Evolutionary conservation across 2,888 invertebrate species (phyloP).

Genomic region (Cataglyphis albicans): DNA sequence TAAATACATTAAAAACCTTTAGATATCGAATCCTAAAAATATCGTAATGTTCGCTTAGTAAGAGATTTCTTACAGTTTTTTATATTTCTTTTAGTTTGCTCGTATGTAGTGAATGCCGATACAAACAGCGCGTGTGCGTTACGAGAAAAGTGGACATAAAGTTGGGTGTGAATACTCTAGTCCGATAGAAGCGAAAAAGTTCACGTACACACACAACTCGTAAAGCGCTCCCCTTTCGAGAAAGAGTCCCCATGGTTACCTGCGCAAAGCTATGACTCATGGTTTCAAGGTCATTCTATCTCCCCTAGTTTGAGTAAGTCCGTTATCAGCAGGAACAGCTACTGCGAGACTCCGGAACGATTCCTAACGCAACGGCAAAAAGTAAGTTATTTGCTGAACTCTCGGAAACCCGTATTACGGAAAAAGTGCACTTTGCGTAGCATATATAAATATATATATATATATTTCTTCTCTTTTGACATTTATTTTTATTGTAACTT

Average conservation of each 20-base stretch:
- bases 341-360: constrained; percentile 35
- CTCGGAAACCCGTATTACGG: constrained; percentile 14
- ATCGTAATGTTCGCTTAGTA: neutral
- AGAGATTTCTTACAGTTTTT: constrained; percentile 7
- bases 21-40: neutral
- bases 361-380: constrained; percentile 25
- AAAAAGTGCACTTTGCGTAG: constrained; percentile 29
- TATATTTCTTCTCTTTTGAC: constrained; percentile 19
- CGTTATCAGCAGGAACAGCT: constrained; percentile 51
- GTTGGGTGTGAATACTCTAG: constrained; percentile 41
- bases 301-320: constrained; percentile 53
- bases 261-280: constrained; percentile 53
- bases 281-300: constrained; percentile 51
- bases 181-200: constrained; percentile 38
- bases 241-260: constrained; percentile 51
- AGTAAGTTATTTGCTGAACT: constrained; percentile 44
- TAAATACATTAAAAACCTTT: neutral
- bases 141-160: constrained; percentile 39
- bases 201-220: constrained; percentile 37
- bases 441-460: neutral
- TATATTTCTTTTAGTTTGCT: neutral
- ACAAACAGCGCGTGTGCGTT: constrained; percentile 32
- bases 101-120: neutral
- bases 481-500: neutral
- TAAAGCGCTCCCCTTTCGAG: constrained; percentile 50